A percentile compares a stretch with the other conserved stretches of the same genome.
Evolutionary conservation across 2,888 invertebrate genomes (phyloP).

Genomic region (Sturmia bella): DNA sequence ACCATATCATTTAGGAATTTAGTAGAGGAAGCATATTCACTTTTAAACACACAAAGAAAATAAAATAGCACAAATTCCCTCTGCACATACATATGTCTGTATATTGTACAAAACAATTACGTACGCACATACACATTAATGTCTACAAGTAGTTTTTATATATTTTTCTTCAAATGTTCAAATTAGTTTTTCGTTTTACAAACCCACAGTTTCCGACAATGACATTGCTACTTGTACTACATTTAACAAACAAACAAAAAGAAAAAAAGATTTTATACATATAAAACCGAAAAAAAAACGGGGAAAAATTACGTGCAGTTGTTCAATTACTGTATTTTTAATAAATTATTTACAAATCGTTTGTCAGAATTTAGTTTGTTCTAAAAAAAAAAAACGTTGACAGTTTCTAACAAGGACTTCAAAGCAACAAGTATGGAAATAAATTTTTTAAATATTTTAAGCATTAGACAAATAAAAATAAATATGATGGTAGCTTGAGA

Average conservation of each 20-base stretch:
- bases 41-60: constrained; percentile 10
- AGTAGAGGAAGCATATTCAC: constrained; percentile 10
- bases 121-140: too few relatives aligned
- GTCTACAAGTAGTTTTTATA: background rate
- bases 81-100: background rate
- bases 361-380: constrained; percentile 10
- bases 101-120: too few relatives aligned
- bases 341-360: constrained; percentile 13
- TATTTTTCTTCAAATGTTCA: constrained; percentile 22
- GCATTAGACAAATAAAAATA: too few relatives aligned
- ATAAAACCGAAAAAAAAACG: background rate
- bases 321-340: constrained; percentile 15
- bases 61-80: background rate
- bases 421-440: background rate
- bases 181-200: background rate
- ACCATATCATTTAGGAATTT: constrained; percentile 55
- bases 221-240: constrained; percentile 8
- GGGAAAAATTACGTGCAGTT: constrained; percentile 16
- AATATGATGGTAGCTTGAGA: too few relatives aligned
- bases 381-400: background rate
- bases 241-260: background rate
- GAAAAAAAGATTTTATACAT: too few relatives aligned
- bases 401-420: background rate
- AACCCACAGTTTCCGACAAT: background rate
- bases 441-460: too few relatives aligned